Conservation (phyloP, 2,797 vertebrate species). For the Oceanodroma leucorhoa region DNA sequence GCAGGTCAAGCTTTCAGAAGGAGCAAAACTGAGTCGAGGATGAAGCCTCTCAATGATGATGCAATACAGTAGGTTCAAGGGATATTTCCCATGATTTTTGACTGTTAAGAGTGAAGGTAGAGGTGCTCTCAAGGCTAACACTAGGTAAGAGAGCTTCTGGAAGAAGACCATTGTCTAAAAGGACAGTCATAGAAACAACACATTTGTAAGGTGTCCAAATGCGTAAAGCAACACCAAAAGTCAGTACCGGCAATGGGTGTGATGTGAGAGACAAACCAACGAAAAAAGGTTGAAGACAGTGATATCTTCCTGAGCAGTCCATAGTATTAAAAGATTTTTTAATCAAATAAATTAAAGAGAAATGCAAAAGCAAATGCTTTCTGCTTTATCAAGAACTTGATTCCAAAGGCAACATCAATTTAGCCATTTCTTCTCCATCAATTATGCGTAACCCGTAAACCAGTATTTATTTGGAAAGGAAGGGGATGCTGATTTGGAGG, state of each 20-base stretch:
- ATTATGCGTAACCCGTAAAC: not conserved
- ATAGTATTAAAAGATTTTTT: not conserved
- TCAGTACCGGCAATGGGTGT: not conserved
- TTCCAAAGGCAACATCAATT: not conserved
- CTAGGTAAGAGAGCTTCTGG: not conserved
- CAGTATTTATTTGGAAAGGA: not conserved
- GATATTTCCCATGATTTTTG: not conserved
- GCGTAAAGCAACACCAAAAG: not conserved
- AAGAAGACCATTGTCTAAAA: not conserved
- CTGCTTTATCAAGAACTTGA: not conserved
- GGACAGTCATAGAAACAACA: not conserved
- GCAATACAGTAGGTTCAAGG: not conserved
- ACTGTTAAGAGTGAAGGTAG: not conserved
- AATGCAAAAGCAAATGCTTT: not conserved
- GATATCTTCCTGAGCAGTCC: not conserved
- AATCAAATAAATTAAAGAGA: not conserved
- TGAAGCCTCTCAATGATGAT: not conserved
- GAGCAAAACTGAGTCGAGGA: not conserved
- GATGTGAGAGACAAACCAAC: not conserved
- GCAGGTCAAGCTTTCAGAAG: not conserved
- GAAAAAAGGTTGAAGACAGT: not conserved
- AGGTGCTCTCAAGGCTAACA: not conserved
- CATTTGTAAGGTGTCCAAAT: accelerated
- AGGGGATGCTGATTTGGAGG: not conserved
- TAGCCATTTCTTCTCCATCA: not conserved